A percentile compares a stretch with the other conserved stretches of the same genome.
These are phyloP conservation scores for Acronicta alni DNA, from an alignment of 2,888 invertebrate genomes.

Conservation along the genomic window DNA sequence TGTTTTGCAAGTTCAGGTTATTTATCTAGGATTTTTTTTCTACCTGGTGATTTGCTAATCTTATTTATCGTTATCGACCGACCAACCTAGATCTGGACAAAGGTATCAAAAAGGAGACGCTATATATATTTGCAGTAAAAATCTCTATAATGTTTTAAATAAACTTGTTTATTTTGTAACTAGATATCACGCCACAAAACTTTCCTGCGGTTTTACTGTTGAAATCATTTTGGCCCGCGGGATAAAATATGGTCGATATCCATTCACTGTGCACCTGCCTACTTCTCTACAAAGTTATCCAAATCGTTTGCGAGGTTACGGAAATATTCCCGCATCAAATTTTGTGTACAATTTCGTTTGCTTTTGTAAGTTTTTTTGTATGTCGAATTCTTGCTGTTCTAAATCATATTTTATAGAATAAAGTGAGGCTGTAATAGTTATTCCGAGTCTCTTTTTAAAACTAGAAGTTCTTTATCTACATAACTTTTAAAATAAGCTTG, in stretches of 20 bases:
- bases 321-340: slow-evolving; percentile 12
- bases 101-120: too few species aligned
- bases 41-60: too few species aligned
- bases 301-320: slow-evolving; percentile 2
- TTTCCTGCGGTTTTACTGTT: slow-evolving; percentile 24
- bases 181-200: slow-evolving; percentile 17
- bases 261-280: slow-evolving; percentile 10
- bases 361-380: not conserved
- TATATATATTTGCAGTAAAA: slow-evolving; percentile 31
- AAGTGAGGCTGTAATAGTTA: too few species aligned
- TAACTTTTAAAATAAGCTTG: too few species aligned
- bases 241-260: slow-evolving; percentile 26
- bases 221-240: slow-evolving; percentile 12
- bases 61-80: too few species aligned
- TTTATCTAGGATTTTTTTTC: too few species aligned
- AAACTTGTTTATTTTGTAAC: slow-evolving; percentile 22
- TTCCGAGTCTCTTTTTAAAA: too few species aligned
- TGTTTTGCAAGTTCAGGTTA: too few species aligned
- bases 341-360: slow-evolving; percentile 3
- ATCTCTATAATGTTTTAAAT: slow-evolving; percentile 24
- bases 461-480: too few species aligned
- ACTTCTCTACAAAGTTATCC: slow-evolving; percentile 20
- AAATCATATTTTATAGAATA: too few species aligned
- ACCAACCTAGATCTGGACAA: too few species aligned
- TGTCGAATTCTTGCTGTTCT: not conserved